Evolutionary conservation across 2,113 vertebrate species (phyloP).

Genomic region (Lasiurus borealis): DNA sequence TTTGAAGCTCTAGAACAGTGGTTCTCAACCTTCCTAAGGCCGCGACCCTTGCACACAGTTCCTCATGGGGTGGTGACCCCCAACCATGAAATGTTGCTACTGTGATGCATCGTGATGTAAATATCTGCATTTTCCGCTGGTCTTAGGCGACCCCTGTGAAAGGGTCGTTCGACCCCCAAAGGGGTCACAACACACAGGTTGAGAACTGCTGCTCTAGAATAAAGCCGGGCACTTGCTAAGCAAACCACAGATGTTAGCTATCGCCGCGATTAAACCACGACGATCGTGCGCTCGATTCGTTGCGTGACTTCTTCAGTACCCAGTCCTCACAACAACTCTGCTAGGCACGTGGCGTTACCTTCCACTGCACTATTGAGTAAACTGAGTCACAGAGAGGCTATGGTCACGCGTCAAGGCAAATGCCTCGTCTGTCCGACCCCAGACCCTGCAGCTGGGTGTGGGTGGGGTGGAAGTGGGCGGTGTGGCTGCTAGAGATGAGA

Average conservation of each 20-base stretch:
- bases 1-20: too few relatives aligned
- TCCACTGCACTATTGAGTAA: not conserved
- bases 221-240: not conserved
- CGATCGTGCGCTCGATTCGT: not conserved
- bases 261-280: conserved; percentile 13
- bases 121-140: too few relatives aligned
- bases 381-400: not conserved
- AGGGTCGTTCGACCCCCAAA: too few relatives aligned
- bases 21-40: too few relatives aligned
- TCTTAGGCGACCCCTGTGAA: too few relatives aligned
- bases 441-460: not conserved
- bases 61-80: too few relatives aligned
- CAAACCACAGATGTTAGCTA: not conserved
- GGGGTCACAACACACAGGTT: too few relatives aligned
- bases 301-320: not conserved
- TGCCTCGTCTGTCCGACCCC: not conserved
- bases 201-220: too few relatives aligned
- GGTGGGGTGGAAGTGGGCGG: not conserved
- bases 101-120: too few relatives aligned
- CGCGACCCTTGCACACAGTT: too few relatives aligned
- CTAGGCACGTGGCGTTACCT: not conserved
- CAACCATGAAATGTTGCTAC: too few relatives aligned
- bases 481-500: not conserved
- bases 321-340: not conserved
- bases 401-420: not conserved